Evolutionary conservation across 1,140 invertebrate genomes (phyloP), one percentile per base, ranked within the genome.

Genomic region (Gonioctena quinquepunctata): DNA sequence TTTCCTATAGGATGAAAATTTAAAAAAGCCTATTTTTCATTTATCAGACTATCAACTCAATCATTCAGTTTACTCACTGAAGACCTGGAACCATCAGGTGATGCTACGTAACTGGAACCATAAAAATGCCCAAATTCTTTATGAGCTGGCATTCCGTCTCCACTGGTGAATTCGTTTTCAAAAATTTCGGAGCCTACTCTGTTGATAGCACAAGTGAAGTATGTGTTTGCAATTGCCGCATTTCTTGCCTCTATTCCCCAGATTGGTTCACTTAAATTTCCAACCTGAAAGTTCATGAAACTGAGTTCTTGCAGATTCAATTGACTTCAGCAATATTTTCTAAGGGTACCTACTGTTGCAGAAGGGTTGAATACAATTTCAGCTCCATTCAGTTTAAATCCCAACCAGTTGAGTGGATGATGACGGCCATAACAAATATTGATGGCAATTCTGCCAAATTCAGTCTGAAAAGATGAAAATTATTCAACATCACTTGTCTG

Each of bases 361-460:
- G 96, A 97, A 13, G 98, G 98, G 86, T 99, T 99, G 81, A 99
- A 99, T 0, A 99, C 97, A 68, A 99, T 97, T 87, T 99, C 97
- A 11, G 97, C 97, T 23, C 96, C 96, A 86, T 99, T 99, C 2
- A 99, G 79, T 0, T 93, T 96, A 85, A 96, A 97, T 92, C 96
- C 96, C 81, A 97, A 87, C 98, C 98, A 99, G 81, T 99, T 99
- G 69, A 94, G 90, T 0, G 98, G 97, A 87, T 99, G 97, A 86
- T 99, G 97, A 5, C 98, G 89, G 0, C 97, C 98, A 85, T 98
- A 99, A 82, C 98, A 99, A 79, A 99, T 98, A 77, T 65, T 65
- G 6, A 65, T 25, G 1, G 92, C 98, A 77, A 99, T 94, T 80
- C 89, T 91, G 3, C 94, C 95, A 87, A 90, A 96, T 75, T 89